Evolutionary conservation across 2,888 invertebrate species (phyloP).

Genomic region (Ephialtes manifestator): DNA sequence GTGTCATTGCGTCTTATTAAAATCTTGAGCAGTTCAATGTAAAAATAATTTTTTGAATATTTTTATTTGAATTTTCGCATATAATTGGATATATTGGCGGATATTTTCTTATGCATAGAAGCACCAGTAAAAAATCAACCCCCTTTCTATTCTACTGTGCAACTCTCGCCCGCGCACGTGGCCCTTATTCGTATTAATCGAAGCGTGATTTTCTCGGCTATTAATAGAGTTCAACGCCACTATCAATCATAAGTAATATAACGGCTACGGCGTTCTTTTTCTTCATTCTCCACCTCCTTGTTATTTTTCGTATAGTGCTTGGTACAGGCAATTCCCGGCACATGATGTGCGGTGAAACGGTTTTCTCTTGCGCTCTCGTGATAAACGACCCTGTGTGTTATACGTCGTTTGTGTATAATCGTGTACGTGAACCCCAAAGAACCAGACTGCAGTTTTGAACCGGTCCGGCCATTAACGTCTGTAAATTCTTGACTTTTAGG

Average conservation of each 20-base stretch:
- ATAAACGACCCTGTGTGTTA: conserved; percentile 71
- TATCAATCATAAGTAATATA: conserved; percentile 75
- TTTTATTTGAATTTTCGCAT: no score
- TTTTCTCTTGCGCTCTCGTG: conserved; percentile 68
- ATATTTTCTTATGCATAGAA: background rate
- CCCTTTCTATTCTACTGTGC: conserved; percentile 64
- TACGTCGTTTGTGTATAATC: conserved; percentile 30
- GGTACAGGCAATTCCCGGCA: conserved; percentile 53
- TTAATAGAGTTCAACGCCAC: conserved; percentile 74
- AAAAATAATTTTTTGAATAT: no score
- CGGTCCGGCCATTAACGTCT: conserved; percentile 55
- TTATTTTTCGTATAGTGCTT: conserved; percentile 49
- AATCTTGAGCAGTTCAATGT: no score
- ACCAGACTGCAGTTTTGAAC: conserved; percentile 29
- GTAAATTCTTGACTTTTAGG: conserved; percentile 32
- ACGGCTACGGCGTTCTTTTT: conserved; percentile 64
- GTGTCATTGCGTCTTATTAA: no score
- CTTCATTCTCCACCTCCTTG: conserved; percentile 24
- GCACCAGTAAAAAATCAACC: background rate
- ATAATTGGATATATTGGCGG: background rate
- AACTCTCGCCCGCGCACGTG: conserved; percentile 36
- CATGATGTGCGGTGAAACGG: conserved; percentile 70
- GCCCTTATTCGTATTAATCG: conserved; percentile 68
- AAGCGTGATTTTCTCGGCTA: conserved; percentile 69
- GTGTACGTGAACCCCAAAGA: conserved; percentile 34